Base-by-base conservation (phyloP, 2,797 vertebrate species). In the Nannoperca obscura region DNA sequence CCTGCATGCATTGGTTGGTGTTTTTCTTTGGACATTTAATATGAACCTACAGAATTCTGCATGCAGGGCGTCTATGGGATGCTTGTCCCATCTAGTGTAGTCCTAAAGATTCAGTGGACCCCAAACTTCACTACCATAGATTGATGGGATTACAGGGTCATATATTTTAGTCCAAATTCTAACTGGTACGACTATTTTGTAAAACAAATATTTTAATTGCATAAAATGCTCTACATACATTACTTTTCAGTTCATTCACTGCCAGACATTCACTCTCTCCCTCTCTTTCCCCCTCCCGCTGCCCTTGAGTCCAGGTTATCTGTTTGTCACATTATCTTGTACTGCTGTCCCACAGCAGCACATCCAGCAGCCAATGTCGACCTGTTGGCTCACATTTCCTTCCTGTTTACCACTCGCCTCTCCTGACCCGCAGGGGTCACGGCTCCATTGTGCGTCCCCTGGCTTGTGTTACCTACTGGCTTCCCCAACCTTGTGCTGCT, bases 331-430 rank as follows among this genome's bases (percentile, higher is more conserved):
- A 90, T 88, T 86, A 94, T 90, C 91, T 81, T 68, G 60, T 82
- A 55, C 74, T 66, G 82, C 74, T 69, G 89, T 87, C 77, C 66
- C 88, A 74, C 85, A 73, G 82, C 81, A 75, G 78, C 78, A 84
- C 66, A 89, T 91, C 85, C 82, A 89, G 81, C 85, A 81, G 85
- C 93, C 89, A 88, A 90, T 71, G 74, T 78, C 62, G 65, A 88
- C 84, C 85, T 82, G 85, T 84, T 89, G 80, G 89, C 90, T 95
- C 93, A 89, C 80, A 20, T 95, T 96, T 93, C 94, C 88, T 95
- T 95, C 92, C 93, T 94, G 93, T 94, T 93, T 86, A 88, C 83
- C 78, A 59, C 86, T 88, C 58, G 42, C 62, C 20, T 46, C 76
- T 90, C 67, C 62, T 88, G 87, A 93, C 85, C 91, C 52, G n/a